Base-by-base conservation (phyloP, 2,113 vertebrate genomes). In the Cheilinus undulatus region DNA sequence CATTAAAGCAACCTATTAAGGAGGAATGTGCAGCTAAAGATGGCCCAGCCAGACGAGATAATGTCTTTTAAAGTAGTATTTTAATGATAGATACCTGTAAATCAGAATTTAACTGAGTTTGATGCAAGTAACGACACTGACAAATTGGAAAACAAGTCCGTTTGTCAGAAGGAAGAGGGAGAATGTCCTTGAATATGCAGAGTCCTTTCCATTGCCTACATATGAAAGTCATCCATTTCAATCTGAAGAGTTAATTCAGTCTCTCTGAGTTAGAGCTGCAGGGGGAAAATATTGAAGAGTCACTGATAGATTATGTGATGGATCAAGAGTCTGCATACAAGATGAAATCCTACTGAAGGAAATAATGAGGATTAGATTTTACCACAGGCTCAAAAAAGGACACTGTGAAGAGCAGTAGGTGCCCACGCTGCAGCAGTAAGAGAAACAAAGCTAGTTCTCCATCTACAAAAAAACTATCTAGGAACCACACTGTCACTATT, bases 201-300 rank as follows among this genome's bases (percentile, higher is more conserved):
- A 72, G 64, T 78, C 66, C 50, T 70, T 77, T 66, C 52, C 42
- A 46, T 75, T 67, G 60, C 61, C 77, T 75, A 24, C 58, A 78
- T 87, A 87, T 86, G 79, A 86, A 91, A 88, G 80, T 76, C 85
- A 88, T 91, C 76, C 77, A 88, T 91, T 89, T 90, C 81, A 87
- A 82, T 88, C 71, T 69, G 50, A 75, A 45, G 69, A 13, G 53
- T 84, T 88, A 82, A 89, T 90, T 82, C 75, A 80, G 77, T 40
- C 76, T 73, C 76, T 84, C 62, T 57, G 76, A 75, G 63, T 56
- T 57, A 58, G 65, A 78, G 84, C 76, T 68, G 23, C 13, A 4
- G 42, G 57, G 56, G 76, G 58, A 68, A 73, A 80, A 71, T 46
- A 69, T 50, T 32, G 40, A 48, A 56, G 38, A 63, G 74, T 68